Evolutionary conservation across 2,113 vertebrate species (phyloP).

Genomic region (Gopherus evgoodei): DNA sequence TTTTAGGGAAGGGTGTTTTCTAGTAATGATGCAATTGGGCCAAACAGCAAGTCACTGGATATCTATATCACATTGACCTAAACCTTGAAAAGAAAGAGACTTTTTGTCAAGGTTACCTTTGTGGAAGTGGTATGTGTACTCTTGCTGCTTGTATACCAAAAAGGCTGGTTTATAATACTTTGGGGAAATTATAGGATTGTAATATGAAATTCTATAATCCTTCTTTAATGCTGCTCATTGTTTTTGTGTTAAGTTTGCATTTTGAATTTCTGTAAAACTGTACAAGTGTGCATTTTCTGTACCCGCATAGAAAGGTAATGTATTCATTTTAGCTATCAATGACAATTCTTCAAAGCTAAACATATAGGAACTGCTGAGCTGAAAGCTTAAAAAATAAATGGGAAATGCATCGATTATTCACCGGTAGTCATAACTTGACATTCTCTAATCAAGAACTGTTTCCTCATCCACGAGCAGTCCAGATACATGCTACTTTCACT

Average conservation of each 20-base stretch:
- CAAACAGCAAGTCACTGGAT: not conserved
- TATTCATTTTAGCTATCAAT: constrained; percentile 11
- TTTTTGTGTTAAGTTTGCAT: constrained; percentile 48
- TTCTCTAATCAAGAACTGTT: not conserved
- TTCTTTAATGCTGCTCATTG: constrained; percentile 62
- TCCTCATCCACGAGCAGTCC: not conserved
- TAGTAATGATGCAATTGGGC: not conserved
- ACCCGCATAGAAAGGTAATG: not conserved
- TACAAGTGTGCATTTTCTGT: constrained; percentile 3
- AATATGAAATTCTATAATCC: constrained; percentile 70
- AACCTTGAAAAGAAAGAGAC: not conserved
- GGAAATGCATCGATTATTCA: not conserved
- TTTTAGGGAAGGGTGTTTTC: not conserved
- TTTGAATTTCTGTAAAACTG: not conserved
- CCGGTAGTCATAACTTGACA: not conserved
- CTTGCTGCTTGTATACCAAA: constrained; percentile 47
- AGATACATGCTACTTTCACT: fast-evolving
- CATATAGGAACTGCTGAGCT: not conserved
- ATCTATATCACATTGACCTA: not conserved
- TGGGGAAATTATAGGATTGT: constrained; percentile 65
- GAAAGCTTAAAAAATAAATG: not conserved
- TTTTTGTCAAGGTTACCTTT: constrained; percentile 62
- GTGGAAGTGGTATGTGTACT: constrained; percentile 63
- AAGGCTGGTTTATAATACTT: constrained; percentile 38
- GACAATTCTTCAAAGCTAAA: not conserved